Percentiles rank a stretch among this genome's conserved stretches.
Conservation (phyloP, 2,113 vertebrate species). For the Anser brachyrhynchus region DNA sequence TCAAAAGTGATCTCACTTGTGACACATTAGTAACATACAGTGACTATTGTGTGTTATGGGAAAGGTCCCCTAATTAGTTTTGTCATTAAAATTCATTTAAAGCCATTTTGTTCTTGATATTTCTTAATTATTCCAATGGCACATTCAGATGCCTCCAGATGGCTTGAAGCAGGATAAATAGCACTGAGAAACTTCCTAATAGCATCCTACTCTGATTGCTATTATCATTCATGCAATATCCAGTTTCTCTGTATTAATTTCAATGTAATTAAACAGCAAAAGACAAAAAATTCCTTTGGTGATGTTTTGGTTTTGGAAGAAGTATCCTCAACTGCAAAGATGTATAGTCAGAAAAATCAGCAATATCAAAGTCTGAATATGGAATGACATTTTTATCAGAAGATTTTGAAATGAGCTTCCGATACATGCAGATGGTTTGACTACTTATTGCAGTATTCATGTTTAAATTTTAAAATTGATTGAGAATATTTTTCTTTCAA, state of each 20-base stretch:
- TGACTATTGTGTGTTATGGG: not conserved
- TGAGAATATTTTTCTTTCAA: not conserved
- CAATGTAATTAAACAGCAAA: conserved; percentile 3
- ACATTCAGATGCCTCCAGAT: conserved; percentile 64
- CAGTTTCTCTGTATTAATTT: conserved; percentile 29
- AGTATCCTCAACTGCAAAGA: not conserved
- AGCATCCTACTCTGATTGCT: not conserved
- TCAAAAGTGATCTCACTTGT: not conserved
- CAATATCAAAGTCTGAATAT: not conserved
- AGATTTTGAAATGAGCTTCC: not conserved
- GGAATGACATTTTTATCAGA: not conserved
- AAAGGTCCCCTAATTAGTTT: conserved; percentile 35
- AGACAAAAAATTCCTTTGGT: conserved; percentile 14
- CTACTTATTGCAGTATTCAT: not conserved
- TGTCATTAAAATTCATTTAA: conserved; percentile 59
- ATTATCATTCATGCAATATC: conserved; percentile 23
- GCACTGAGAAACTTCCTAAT: conserved; percentile 16
- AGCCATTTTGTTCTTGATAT: conserved; percentile 44
- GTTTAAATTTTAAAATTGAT: not conserved
- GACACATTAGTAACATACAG: conserved; percentile 9
- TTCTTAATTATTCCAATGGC: conserved; percentile 57
- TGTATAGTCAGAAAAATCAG: not conserved
- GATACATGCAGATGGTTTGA: not conserved
- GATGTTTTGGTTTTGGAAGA: not conserved
- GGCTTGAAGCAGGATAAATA: conserved; percentile 56